phyloP scores from a whole-genome alignment of 2,113 vertebrate genomes.

The Orcinus orca region DNA sequence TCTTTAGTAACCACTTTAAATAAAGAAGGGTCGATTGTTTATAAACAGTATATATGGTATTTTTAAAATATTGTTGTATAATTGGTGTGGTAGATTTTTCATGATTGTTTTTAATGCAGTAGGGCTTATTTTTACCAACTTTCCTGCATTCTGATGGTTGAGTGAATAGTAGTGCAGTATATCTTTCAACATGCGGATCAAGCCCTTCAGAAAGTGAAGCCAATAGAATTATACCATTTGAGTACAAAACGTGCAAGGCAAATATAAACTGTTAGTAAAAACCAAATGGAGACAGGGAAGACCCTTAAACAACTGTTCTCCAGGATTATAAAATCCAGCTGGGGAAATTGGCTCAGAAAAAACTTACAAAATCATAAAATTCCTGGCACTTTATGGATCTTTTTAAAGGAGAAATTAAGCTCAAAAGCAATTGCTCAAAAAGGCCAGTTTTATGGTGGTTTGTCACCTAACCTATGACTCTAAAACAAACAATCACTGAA shows the following conservation, averaged over 20 bases:
- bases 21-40: not conserved
- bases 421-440: not conserved
- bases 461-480: not conserved
- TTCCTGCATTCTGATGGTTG: not conserved
- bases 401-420: slow-evolving; percentile 6
- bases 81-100: not conserved
- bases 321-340: not conserved
- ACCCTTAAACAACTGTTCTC: not conserved
- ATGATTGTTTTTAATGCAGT: not conserved
- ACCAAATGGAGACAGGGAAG: not conserved
- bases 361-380: slow-evolving; percentile 30
- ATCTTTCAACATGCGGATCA: not conserved
- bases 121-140: slow-evolving; percentile 12
- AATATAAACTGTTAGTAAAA: not conserved
- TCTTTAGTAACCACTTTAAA: not conserved
- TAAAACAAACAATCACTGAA: not conserved
- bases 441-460: not conserved
- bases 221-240: not conserved
- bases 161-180: not conserved
- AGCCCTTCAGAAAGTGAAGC: not conserved
- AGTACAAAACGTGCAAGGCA: not conserved
- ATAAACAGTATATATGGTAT: not conserved
- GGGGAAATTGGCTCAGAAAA: not conserved
- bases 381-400: not conserved
- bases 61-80: not conserved